Percentiles rank a stretch among this genome's conserved stretches.
These are phyloP conservation scores for Erinaceus europaeus DNA, from an alignment of 2,113 vertebrate genomes.

Conservation along the genomic window DNA sequence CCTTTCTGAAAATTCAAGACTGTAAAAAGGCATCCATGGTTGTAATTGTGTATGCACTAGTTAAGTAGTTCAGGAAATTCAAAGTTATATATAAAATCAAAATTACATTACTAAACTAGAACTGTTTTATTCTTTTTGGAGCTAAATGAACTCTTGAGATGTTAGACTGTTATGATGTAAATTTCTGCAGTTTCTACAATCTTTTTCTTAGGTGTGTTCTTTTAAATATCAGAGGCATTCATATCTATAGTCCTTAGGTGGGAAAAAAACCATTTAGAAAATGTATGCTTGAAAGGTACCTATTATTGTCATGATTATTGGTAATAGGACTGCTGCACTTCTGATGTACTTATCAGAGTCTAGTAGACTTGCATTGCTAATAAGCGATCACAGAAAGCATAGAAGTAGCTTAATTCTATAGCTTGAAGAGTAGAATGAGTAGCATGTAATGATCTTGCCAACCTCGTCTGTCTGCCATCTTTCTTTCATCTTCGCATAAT, in stretches of 20 bases:
- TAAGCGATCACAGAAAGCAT: not conserved
- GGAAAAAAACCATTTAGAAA: not conserved
- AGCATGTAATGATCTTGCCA: conserved; percentile 32
- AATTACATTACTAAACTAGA: not conserved
- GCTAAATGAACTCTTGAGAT: not conserved
- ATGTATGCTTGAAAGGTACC: not conserved
- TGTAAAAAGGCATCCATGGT: not conserved
- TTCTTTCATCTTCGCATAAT: not conserved
- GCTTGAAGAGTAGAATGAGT: not conserved
- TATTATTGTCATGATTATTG: not conserved
- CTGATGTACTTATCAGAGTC: conserved; percentile 13
- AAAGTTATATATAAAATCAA: not conserved
- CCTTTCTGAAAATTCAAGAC: not conserved
- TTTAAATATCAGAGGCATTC: not conserved
- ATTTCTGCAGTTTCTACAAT: not conserved
- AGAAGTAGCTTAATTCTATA: not conserved
- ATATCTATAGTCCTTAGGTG: not conserved
- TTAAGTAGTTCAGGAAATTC: not conserved
- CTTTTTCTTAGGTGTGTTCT: not conserved
- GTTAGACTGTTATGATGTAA: not conserved
- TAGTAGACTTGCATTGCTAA: not conserved
- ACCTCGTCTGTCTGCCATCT: not conserved
- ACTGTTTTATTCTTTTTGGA: not conserved
- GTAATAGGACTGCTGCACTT: not conserved
- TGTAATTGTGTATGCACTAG: not conserved